A percentile compares a stretch with the other conserved stretches of the same genome.
Conservation (phyloP, 2,888 invertebrate genomes). For the Hemithea aestivaria region DNA sequence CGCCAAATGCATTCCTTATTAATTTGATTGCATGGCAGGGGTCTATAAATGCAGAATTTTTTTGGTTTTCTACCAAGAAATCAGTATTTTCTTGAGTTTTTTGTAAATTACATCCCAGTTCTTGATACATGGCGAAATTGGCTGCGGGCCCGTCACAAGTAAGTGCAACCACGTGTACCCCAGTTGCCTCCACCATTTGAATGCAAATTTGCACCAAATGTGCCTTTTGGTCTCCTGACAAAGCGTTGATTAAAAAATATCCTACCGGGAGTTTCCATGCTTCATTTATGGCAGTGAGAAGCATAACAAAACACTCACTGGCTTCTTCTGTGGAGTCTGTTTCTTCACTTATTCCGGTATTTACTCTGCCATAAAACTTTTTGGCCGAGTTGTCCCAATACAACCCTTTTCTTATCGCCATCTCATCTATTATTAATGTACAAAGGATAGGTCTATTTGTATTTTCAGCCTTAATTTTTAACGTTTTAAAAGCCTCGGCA, state of each 20-base stretch:
- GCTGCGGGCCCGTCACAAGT: conserved; percentile 5
- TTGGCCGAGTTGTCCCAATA: conserved; percentile 5
- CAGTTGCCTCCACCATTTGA: neutral
- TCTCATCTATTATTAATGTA: no score
- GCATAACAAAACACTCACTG: neutral
- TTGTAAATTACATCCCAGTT: neutral
- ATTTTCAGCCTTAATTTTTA: conserved; percentile 1
- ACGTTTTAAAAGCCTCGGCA: conserved; percentile 5
- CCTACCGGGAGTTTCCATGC: no score
- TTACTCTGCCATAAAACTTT: neutral
- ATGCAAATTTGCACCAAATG: no score
- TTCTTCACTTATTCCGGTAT: neutral
- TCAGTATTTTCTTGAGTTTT: neutral
- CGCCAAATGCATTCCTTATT: conserved; percentile 21
- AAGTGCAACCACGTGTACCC: neutral
- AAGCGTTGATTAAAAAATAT: no score
- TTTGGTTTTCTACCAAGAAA: neutral
- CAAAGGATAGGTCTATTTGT: neutral
- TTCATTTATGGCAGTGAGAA: neutral
- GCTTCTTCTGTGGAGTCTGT: neutral
- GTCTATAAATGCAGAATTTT: conserved; percentile 8
- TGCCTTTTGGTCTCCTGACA: no score
- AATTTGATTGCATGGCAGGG: conserved; percentile 22
- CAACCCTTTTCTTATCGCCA: neutral
- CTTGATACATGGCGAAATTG: conserved; percentile 3